Evolutionary conservation across 2,888 invertebrate genomes (phyloP), one percentile per base, ranked within the genome.

Genomic region (Athripsodes cinereus): DNA sequence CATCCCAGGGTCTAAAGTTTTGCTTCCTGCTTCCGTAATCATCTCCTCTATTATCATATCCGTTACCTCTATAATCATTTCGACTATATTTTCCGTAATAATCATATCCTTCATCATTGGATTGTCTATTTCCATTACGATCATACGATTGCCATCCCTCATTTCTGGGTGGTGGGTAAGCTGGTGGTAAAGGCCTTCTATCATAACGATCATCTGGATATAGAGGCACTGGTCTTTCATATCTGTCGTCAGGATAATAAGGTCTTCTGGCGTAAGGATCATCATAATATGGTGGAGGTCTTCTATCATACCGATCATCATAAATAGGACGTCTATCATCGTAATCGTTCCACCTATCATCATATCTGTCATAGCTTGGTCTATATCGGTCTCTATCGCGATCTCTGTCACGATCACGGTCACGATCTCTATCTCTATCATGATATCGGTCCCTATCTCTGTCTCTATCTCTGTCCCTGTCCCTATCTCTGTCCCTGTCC

Each of bases 1-100:
- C 81, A 66, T 81, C 81, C 76, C 78, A 81, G 0, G 81, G 81
- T 56, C 81, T 76, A 74, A 78, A 79, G 74, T 78, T 78, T n/a
- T 57, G 59, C 16, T 52, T 57, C 22, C 59, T 49, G 35, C 57
- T 60, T 22, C 57, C 34, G 48, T 63, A 55, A 21, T 63, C 61
- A 8, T 53, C 55, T 11, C 31, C 44, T 20, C 58, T 49, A 26
- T 58, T 60, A 21, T 59, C 62, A 47, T 62, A 62, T 10, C 60
- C 60, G 40, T 53, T 26, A 6, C 57, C 56, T 53, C 57, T 52
- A 16, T 52, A 52, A 19, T 61, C 58, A 11, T 46, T 35, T 8
- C 55, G 54, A 34, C 48, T 20, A 54, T 52, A 40, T 61, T 58
- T 46, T 11, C 55, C 46, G 11, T 58, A 22, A n/a, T 53, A 53